Evolutionary conservation across 1,140 invertebrate genomes (phyloP), one percentile per base, ranked within the genome.

Genomic region (Eubasilissa regina): DNA sequence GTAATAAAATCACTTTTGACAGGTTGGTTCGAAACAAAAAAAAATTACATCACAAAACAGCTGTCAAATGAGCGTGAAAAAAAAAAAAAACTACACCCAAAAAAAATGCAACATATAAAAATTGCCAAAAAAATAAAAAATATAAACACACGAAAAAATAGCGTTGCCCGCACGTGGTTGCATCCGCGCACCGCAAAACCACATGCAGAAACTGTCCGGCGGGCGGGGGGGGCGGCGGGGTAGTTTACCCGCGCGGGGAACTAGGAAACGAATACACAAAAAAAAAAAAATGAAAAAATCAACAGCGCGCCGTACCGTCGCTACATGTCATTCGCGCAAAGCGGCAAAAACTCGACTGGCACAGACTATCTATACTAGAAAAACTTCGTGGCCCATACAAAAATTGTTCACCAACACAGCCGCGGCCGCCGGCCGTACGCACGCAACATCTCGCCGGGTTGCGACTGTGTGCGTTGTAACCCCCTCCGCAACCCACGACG

Each of bases 281-380:
- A 66, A 85, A 86, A 84, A 87, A 86, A 86, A 86, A 87, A n/a
- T n/a, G 87, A 85, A 85, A 85, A 85, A 87, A 87, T 80, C 87
- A 87, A 87, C 87, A 84, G 82, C 84, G 83, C 86, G 86, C 79
- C 86, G 13, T 15, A 60, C 48, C 55, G 44, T 35, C 9, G 25
- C 74, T 75, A 75, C 74, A 60, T 75, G 74, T 58, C 74, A 75
- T 62, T 15, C 55, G 62, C 75, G 17, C 84, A 84, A 86, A 87
- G 87, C 87, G 87, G 87, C 87, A 89, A 89, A 89, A 89, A 88
- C 87, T 85, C 87, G 87, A 89, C 88, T 88, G 87, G 88, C 87
- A 85, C 35, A 87, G 87, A 86, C 87, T 86, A 89, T 89, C 88
- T 89, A 89, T 88, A 88, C 87, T 89, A 89, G 87, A 89, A 89